Base-by-base conservation (phyloP, 2,113 vertebrate genomes). In the Rhegmatorhina hoffmannsi region DNA sequence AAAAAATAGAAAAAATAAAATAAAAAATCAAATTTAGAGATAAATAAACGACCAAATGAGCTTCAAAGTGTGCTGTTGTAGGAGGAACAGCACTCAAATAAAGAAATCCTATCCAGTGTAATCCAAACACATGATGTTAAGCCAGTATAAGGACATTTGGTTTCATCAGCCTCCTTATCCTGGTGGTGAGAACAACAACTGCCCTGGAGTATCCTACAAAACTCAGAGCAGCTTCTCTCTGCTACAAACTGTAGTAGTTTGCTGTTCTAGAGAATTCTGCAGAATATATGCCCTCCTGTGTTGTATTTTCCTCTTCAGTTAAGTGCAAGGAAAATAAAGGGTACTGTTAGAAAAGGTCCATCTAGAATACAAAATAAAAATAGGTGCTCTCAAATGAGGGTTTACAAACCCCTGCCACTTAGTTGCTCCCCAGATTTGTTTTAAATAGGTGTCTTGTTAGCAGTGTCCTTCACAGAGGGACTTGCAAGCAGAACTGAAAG, bases 131-230 rank as follows among this genome's bases (percentile, higher is more conserved):
- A 18, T 9, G 8, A 21, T 52, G 10, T 31, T 43, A 40, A 62
- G 12, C 3, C 46, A 40, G 3, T 2, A 1, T 23, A 34, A 60
- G 23, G 24, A 36, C 47, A 75, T 1, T 5, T 2, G 33, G 16
- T 29, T 60, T 74, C 44, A 29, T 21, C 40, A 64, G 21, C 13
- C 24, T 14, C 21, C 17, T 68, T 13, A 16, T 43, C 34, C 46
- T 66, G 25, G n/a, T 38, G 47, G 7, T 36, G 56, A 56, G 28
- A 38, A 78, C 33, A 25, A 7, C 13, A 5, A 6, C 11, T 7
- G 6, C 17, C 28, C 36, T 3, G 2, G 31, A 6, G 28, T 4
- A 36, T 6, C 34, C 40, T 29, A 24, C 34, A 79, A 28, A 95
- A 50, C 47, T 34, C 43, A 67, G 9, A 63, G 29, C 33, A 55